Evolutionary conservation across 2,113 vertebrate species (phyloP).

Genomic region (Macroglossus sobrinus): DNA sequence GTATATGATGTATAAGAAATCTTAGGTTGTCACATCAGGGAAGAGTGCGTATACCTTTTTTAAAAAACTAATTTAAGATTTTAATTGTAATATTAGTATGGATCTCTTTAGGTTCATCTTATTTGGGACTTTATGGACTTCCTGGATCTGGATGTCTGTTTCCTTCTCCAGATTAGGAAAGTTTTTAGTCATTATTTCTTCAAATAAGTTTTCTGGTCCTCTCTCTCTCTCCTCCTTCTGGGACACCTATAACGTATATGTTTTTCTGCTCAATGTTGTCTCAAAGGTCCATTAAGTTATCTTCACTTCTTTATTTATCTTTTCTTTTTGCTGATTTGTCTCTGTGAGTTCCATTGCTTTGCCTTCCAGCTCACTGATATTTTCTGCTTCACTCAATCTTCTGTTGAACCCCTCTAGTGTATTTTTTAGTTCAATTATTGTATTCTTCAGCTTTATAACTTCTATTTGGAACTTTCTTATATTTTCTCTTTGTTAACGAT

Average conservation of each 20-base stretch:
- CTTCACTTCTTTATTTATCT: too few species aligned
- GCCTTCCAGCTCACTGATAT: neutral
- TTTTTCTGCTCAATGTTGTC: neutral
- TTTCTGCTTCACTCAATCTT: neutral
- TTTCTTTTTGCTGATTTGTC: neutral
- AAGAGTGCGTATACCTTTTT: neutral
- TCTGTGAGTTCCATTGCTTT: neutral
- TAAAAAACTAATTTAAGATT: neutral
- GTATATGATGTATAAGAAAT: neutral
- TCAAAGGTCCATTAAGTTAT: neutral
- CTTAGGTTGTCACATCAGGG: neutral
- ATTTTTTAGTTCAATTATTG: too few species aligned
- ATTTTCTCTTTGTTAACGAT: neutral
- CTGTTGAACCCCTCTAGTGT: neutral
- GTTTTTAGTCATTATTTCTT: too few species aligned
- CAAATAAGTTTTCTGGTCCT: neutral
- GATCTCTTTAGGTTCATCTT: too few species aligned
- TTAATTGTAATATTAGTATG: neutral
- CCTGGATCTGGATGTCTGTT: neutral
- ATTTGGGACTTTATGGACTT: neutral
- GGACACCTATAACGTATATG: neutral
- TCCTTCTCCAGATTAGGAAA: neutral
- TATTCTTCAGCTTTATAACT: too few species aligned
- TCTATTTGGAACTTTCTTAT: too few species aligned
- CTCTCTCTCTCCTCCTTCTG: neutral